Evolutionary conservation across 2,888 invertebrate genomes (phyloP), one percentile per base, ranked within the genome.

Genomic region (Seladonia tumulorum): DNA sequence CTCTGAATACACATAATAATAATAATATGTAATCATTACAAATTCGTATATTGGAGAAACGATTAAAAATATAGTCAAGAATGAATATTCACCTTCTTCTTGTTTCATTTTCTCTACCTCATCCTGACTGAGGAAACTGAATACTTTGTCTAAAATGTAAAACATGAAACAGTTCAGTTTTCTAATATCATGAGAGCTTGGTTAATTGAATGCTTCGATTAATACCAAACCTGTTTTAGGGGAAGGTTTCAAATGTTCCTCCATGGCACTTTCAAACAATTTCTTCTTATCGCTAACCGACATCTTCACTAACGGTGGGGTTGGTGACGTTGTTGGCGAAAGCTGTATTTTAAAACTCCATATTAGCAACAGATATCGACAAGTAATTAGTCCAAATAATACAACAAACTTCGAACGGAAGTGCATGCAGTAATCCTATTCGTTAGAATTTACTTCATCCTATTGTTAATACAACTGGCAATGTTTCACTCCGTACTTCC

Each of bases 251-350:
- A 98, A 97, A 95, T 98, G 98, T 95, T 98, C 98, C 95, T 98
- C 98, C 97, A 99, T 98, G 87, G 99, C 99, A 94, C 98, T 97
- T 96, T 99, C 99, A 95, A 99, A 99, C 96, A 99, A 98, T 94
- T 97, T 98, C 95, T 98, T 98, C 96, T 98, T 98, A 95, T 98
- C 98, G 95, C 98, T 98, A 94, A 99, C 98, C 86, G 97, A 97
- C 95, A 98, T 97, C 96, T 98, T 98, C 94, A 97, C 97, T 94
- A 97, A 96, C 94, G 97, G 96, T 95, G 96, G 97, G 94, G 97
- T 97, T 93, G 97, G 97, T 93, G 97, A 97, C 92, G 97, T 97
- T 92, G 97, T 96, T 94, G 96, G 93, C 66, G 93, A 92, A 75
- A 93, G 93, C 93, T 94, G 86, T 87, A 88, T 90, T 79, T 83